Percentiles rank a stretch among this genome's conserved stretches.
Evolutionary conservation across 2,113 vertebrate genomes (phyloP).

Genomic region (Sminthopsis crassicaudata): DNA sequence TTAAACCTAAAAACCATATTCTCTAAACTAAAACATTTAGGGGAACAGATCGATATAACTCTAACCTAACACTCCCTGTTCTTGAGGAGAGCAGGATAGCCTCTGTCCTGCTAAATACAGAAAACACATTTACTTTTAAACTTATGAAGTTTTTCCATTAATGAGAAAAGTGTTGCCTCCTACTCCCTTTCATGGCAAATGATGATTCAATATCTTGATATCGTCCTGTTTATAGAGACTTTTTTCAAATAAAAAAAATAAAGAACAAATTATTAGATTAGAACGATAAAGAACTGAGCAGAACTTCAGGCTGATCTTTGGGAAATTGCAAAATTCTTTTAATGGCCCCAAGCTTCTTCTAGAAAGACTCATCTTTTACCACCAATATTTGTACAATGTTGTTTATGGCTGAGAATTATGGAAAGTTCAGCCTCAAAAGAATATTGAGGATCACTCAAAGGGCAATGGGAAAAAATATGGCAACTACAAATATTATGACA

Average conservation of each 20-base stretch:
- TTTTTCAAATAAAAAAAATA: background rate
- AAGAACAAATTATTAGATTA: background rate
- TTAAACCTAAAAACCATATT: background rate
- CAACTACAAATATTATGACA: background rate
- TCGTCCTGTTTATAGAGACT: constrained; percentile 19
- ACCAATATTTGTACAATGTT: background rate
- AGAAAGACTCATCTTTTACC: background rate
- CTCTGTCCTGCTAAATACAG: constrained; percentile 55
- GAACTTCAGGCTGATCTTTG: background rate
- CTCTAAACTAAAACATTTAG: background rate
- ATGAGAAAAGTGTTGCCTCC: constrained; percentile 67
- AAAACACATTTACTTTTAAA: constrained; percentile 69
- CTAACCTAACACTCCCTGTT: background rate
- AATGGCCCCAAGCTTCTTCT: background rate
- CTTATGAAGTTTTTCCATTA: constrained; percentile 74
- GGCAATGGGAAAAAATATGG: background rate
- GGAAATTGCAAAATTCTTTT: background rate
- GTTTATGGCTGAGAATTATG: background rate
- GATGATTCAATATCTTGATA: constrained; percentile 67
- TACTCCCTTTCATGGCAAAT: constrained; percentile 55
- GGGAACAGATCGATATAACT: background rate
- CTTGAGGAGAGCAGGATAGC: background rate
- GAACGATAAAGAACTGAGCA: background rate
- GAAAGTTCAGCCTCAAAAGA: background rate
- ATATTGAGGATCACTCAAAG: background rate